These are phyloP conservation scores for Pissodes strobi DNA, from an alignment of 1,140 invertebrate species.

Conservation along the genomic window DNA sequence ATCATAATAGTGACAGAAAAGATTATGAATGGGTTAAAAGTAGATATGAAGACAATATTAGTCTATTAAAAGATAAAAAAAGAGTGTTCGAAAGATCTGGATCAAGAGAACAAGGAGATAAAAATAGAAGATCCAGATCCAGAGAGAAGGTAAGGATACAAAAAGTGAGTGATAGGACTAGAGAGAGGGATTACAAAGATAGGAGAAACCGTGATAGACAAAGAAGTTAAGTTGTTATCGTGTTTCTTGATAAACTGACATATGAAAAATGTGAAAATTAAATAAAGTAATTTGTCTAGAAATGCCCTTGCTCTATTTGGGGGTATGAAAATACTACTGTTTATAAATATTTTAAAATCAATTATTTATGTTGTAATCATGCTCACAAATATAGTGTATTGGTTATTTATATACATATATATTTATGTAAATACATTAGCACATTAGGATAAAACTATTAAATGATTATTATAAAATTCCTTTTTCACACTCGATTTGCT, in stretches of 20 bases:
- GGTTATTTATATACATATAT: too few relatives aligned
- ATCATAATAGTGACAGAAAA: slow-evolving; percentile 17
- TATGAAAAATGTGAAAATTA: not conserved
- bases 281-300: not conserved
- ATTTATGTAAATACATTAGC: too few relatives aligned
- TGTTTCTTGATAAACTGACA: too few relatives aligned
- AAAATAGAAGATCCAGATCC: slow-evolving; percentile 23
- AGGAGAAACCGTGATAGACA: slow-evolving; percentile 10
- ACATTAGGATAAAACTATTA: too few relatives aligned
- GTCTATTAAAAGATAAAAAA: slow-evolving; percentile 28
- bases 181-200: slow-evolving; percentile 34
- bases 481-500: slow-evolving; percentile 26
- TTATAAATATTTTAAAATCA: too few relatives aligned
- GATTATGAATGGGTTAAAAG: slow-evolving; percentile 38
- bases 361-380: too few relatives aligned
- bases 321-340: not conserved
- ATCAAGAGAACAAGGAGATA: slow-evolving; percentile 17
- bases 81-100: slow-evolving; percentile 29
- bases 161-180: slow-evolving; percentile 27
- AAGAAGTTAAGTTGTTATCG: slow-evolving; percentile 10
- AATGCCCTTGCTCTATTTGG: not conserved
- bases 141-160: slow-evolving; percentile 27
- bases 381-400: too few relatives aligned
- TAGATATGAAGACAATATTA: slow-evolving; percentile 32
- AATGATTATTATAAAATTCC: slow-evolving; percentile 8